Conservation (phyloP, 2,888 invertebrate genomes). For the Blomia tropicalis region DNA sequence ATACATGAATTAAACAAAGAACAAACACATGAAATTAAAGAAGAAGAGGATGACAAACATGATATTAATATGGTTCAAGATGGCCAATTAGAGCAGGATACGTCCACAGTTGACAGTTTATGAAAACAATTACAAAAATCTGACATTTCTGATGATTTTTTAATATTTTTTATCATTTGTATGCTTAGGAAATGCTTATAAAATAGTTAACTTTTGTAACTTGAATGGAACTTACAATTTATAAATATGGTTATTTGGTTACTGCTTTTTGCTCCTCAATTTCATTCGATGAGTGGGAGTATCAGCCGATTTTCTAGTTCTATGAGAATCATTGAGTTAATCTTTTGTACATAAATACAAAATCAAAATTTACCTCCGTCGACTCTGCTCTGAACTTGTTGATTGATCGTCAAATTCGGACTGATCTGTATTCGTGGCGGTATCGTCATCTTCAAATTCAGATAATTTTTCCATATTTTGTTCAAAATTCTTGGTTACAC, state of each 20-base stretch:
- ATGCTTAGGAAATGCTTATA: neutral
- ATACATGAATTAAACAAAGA: too few relatives aligned
- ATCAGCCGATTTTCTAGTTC: neutral
- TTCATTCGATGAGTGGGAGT: constrained; percentile 23
- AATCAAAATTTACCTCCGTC: too few relatives aligned
- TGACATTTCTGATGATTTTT: neutral
- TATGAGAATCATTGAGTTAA: neutral
- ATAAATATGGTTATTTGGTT: neutral
- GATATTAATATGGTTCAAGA: too few relatives aligned
- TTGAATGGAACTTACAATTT: neutral
- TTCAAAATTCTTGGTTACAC: neutral
- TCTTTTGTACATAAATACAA: neutral
- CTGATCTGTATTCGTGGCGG: neutral
- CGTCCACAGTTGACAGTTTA: too few relatives aligned
- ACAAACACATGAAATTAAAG: too few relatives aligned
- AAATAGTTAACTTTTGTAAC: neutral
- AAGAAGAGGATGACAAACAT: too few relatives aligned
- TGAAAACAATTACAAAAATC: neutral
- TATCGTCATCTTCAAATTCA: too few relatives aligned
- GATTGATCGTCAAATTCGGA: neutral
- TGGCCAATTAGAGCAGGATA: too few relatives aligned
- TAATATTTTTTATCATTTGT: neutral
- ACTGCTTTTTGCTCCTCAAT: constrained; percentile 7
- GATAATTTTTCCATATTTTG: too few relatives aligned
- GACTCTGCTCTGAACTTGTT: neutral